These are phyloP conservation scores for Gallinago paraguaiae DNA, from an alignment of 2,113 vertebrate species.

Conservation along the genomic window DNA sequence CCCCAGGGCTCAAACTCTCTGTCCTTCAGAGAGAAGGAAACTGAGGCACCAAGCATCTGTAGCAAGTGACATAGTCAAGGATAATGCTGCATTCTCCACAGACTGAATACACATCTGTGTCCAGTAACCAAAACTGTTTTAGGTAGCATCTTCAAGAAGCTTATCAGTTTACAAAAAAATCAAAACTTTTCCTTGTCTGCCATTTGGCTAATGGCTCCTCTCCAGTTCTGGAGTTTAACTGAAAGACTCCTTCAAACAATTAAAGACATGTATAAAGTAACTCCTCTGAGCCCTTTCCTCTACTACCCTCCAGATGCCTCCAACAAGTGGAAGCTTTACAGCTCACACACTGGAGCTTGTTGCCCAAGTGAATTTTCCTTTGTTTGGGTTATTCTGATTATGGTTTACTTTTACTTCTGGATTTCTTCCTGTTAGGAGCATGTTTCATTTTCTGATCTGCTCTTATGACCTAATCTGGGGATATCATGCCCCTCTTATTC, in stretches of 20 bases:
- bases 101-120: not conserved
- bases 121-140: not conserved
- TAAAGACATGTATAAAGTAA: not conserved
- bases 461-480: not conserved
- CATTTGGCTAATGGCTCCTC: not conserved
- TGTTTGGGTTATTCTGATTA: not conserved
- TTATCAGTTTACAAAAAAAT: not conserved
- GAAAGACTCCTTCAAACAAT: not conserved
- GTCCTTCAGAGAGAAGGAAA: not conserved
- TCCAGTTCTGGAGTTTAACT: not conserved
- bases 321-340: not conserved
- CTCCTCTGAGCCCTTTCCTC: not conserved
- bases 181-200: not conserved
- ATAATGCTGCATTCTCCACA: not conserved
- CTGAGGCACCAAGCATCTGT: not conserved
- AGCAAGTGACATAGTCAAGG: not conserved
- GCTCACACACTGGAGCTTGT: not conserved
- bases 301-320: not conserved
- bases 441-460: not conserved
- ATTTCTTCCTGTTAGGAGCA: not conserved
- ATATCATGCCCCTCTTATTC: not conserved
- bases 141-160: not conserved
- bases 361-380: not conserved
- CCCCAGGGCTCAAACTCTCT: not conserved
- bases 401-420: not conserved